A percentile compares a stretch with the other conserved stretches of the same genome.
These are phyloP conservation scores for Apostichopus californicus DNA, from an alignment of 35 echinoderm and acorn worm genomes.

Conservation along the genomic window DNA sequence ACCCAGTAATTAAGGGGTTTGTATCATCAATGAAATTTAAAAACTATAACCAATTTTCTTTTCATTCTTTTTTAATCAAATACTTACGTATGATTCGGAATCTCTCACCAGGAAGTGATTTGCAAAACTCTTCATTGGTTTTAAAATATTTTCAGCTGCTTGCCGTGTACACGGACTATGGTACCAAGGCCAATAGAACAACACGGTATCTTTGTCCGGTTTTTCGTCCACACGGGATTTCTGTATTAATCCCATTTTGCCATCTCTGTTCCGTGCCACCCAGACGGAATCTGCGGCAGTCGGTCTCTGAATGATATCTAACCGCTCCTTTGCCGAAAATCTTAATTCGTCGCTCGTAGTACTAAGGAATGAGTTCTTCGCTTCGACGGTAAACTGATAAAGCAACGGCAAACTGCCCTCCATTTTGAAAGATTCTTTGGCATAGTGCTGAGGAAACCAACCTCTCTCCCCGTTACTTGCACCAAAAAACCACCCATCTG, in stretches of 20 bases:
- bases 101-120: conserved; percentile 24
- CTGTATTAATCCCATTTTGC: conserved; percentile 23
- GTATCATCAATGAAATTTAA: too few species aligned
- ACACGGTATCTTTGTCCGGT: neutral
- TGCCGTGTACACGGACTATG: conserved; percentile 1
- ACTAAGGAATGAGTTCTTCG: neutral
- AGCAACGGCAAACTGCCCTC: neutral
- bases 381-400: conserved; percentile 46
- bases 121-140: neutral
- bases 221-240: conserved; percentile 19
- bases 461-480: neutral
- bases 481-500: conserved; percentile 24
- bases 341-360: neutral
- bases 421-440: neutral
- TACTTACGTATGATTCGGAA: conserved; percentile 51
- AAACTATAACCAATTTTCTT: too few species aligned
- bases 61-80: too few species aligned
- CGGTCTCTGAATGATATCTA: conserved; percentile 25
- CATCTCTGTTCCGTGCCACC: conserved; percentile 20
- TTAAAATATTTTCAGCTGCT: conserved; percentile 19
- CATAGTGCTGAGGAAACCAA: conserved; percentile 34
- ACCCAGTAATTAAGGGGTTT: too few species aligned
- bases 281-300: neutral
- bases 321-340: conserved; percentile 9
- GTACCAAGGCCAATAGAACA: neutral